Evolutionary conservation across 2,113 vertebrate genomes (phyloP).

Genomic region (Albula goreensis): DNA sequence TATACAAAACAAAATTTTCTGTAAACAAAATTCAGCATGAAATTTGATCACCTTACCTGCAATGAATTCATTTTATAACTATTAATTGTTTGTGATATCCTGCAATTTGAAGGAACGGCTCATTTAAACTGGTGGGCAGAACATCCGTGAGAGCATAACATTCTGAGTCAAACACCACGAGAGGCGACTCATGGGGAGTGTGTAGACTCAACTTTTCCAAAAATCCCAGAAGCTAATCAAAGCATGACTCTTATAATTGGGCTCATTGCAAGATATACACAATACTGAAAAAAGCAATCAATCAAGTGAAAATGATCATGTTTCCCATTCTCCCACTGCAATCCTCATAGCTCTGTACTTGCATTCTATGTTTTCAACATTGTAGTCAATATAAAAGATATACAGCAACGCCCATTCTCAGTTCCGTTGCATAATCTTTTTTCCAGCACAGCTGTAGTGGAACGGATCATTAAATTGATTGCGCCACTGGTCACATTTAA

Average conservation of each 20-base stretch:
- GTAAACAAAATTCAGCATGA: too few relatives aligned
- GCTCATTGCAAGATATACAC: background rate
- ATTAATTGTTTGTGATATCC: background rate
- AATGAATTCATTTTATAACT: background rate
- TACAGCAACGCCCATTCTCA: background rate
- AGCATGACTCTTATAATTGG: conserved; percentile 3
- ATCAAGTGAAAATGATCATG: background rate
- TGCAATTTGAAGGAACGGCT: background rate
- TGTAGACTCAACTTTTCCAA: background rate
- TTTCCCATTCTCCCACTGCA: background rate
- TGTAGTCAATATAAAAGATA: background rate
- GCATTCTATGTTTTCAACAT: background rate
- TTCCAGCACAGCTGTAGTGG: conserved; percentile 6
- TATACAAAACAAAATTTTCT: background rate
- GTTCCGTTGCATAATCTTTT: background rate
- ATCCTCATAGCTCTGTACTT: background rate
- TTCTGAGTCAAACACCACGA: background rate
- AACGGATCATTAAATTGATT: background rate
- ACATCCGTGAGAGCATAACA: background rate
- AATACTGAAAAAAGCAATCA: background rate
- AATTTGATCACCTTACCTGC: background rate
- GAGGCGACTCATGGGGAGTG: background rate
- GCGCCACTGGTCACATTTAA: background rate
- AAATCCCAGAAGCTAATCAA: background rate
- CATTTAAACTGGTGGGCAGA: background rate